Conservation (phyloP, 2,113 vertebrate species). For the Aptenodytes forsteri region DNA sequence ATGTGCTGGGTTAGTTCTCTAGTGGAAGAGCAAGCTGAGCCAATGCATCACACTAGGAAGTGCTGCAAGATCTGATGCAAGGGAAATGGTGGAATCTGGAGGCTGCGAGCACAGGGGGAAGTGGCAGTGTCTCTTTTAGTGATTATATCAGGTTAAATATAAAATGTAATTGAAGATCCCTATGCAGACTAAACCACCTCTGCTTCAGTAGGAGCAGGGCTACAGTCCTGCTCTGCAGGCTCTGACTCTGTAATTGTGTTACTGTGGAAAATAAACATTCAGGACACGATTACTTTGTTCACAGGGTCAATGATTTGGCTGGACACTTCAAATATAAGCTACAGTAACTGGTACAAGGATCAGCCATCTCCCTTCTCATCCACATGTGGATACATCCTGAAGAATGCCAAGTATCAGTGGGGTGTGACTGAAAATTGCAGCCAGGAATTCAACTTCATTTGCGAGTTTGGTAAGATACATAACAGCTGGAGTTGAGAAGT, state of each 20-base stretch:
- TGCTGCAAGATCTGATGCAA: neutral
- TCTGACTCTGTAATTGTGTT: neutral
- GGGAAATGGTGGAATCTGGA: neutral
- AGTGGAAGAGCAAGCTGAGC: neutral
- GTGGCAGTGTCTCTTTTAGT: neutral
- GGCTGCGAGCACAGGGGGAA: neutral
- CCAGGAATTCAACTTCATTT: slow-evolving; percentile 86
- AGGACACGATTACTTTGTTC: neutral
- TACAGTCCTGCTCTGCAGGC: neutral
- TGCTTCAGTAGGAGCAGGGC: neutral
- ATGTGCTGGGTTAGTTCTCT: neutral
- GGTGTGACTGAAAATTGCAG: slow-evolving; percentile 81
- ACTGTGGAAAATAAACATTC: neutral
- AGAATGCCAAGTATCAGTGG: slow-evolving; percentile 83
- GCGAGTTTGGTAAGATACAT: slow-evolving; percentile 84
- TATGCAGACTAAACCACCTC: neutral
- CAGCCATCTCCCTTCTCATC: slow-evolving; percentile 39
- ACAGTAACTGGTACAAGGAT: slow-evolving; percentile 79
- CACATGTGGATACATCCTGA: slow-evolving; percentile 81
- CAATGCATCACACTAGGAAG: neutral
- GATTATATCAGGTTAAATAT: neutral
- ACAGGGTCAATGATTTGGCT: slow-evolving; percentile 85
- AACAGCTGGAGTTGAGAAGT: neutral
- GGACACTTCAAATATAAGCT: slow-evolving; percentile 85
- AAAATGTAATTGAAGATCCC: neutral